Conservation (phyloP, 2,888 invertebrate genomes). For the Chrysotoxum bicinctum region DNA sequence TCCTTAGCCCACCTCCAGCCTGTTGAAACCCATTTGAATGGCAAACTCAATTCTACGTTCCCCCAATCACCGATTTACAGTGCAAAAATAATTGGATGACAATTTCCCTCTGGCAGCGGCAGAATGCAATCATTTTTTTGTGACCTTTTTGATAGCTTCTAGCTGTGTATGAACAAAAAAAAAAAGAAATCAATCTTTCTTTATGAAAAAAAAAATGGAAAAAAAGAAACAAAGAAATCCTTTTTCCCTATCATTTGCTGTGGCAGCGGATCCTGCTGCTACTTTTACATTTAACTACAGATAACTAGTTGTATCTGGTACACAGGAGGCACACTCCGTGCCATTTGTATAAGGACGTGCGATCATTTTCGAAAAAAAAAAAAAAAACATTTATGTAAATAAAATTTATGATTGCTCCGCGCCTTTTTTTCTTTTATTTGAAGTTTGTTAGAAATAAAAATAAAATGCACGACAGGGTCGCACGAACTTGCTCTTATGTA, state of each 20-base stretch:
- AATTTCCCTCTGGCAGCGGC: conserved; percentile 53
- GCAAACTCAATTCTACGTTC: conserved; percentile 38
- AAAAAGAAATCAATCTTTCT: conserved; percentile 39
- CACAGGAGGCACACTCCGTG: conserved; percentile 31
- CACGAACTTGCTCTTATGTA: no score
- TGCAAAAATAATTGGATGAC: conserved; percentile 72
- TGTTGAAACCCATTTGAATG: conserved; percentile 55
- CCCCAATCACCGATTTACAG: conserved; percentile 56
- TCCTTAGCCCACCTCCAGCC: conserved; percentile 62
- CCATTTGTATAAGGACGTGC: background rate
- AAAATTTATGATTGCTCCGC: no score
- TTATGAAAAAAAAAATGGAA: conserved; percentile 32
- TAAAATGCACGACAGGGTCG: no score
- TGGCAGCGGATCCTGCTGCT: conserved; percentile 54
- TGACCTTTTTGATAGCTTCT: conserved; percentile 25
- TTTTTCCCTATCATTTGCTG: conserved; percentile 66
- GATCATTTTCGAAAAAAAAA: background rate
- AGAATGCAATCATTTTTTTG: conserved; percentile 30
- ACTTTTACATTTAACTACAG: background rate
- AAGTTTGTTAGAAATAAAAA: no score
- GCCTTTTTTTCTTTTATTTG: no score
- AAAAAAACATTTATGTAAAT: no score
- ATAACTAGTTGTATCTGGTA: conserved; percentile 20
- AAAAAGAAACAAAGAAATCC: conserved; percentile 63
- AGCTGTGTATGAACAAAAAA: conserved; percentile 25